Evolutionary conservation across 2,888 invertebrate species (phyloP), one percentile per base, ranked within the genome.

Genomic region (Pseudococcus jackbeardsleyi): DNA sequence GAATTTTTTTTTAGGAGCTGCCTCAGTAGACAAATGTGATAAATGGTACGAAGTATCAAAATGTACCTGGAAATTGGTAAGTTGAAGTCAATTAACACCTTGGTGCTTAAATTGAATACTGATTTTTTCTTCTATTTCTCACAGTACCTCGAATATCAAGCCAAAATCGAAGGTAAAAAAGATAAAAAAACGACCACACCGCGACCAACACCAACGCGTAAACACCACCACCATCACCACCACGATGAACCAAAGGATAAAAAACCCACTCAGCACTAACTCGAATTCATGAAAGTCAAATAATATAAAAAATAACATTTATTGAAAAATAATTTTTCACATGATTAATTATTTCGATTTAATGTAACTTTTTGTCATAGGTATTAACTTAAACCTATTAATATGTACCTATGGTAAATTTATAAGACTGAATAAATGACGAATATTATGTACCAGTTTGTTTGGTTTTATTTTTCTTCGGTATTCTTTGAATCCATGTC

Each of bases 401-500:
- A 79, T 11, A 50, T 50, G 3, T 33, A 33, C 26, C 26, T 77
- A 15, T 77, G 46, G n/a, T 19, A 46, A 82, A 82, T 46, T 15
- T 72, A 17, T 46, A 77, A 77, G 77, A 82, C 79, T 82, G 79
- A 46, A 82, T 82, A 46, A 82, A 82, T 19, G 8, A 72, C 46
- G 9, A 84, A 84, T 54, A 50, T 64, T 42, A 85, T 85, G 54
- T 64, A 85, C 85, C 64, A 64, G 9, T 59, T 22, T 39, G 54
- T 85, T 85, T 64, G n/a, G 85, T 33, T 26, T 64, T 33, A 3
- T 33, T 85, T 9, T 79, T 77, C 26, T 88, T 88, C 33, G 88
- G 88, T 88, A 88, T 88, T 88, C 79, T 88, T 50, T 77, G 72
- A 11, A 88, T 88, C 88, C 88, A 88, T 19, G 88, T 88, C n/a